Evolutionary conservation across 2,888 invertebrate genomes (phyloP).

Genomic region (Dasysyrphus albostriatus): DNA sequence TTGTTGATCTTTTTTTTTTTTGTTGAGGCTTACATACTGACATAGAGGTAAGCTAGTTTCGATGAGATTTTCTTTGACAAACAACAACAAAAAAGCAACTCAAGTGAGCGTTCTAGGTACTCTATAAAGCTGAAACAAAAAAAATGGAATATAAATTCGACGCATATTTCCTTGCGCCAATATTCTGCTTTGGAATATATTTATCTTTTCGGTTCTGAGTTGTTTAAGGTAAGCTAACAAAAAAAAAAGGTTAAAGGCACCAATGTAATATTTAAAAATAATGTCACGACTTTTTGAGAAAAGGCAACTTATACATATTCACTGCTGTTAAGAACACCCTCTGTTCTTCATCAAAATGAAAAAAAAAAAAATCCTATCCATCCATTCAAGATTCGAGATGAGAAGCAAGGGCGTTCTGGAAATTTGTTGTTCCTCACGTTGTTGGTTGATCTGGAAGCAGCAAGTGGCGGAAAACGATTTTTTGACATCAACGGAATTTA

Average conservation of each 20-base stretch:
- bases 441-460: constrained; percentile 43
- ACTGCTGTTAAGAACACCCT: constrained; percentile 25
- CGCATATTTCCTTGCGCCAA: background rate
- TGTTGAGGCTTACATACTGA: background rate
- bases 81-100: background rate
- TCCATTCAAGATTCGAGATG: constrained; percentile 12
- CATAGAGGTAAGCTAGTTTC: background rate
- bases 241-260: background rate
- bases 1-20: background rate
- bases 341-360: constrained; percentile 36
- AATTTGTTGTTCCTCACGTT: constrained; percentile 54
- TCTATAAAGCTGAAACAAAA: background rate
- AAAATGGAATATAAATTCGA: background rate
- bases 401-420: background rate
- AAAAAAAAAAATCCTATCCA: background rate
- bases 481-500: constrained; percentile 77
- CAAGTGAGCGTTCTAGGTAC: background rate
- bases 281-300: constrained; percentile 40
- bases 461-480: constrained; percentile 73
- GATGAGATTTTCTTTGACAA: background rate
- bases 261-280: constrained; percentile 36
- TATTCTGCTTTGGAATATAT: background rate
- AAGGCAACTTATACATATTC: constrained; percentile 3
- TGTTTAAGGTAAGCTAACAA: background rate
- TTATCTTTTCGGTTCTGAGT: background rate